phyloP scores from a whole-genome alignment of 1,140 invertebrate genomes.

The Trichonephila clavata region DNA sequence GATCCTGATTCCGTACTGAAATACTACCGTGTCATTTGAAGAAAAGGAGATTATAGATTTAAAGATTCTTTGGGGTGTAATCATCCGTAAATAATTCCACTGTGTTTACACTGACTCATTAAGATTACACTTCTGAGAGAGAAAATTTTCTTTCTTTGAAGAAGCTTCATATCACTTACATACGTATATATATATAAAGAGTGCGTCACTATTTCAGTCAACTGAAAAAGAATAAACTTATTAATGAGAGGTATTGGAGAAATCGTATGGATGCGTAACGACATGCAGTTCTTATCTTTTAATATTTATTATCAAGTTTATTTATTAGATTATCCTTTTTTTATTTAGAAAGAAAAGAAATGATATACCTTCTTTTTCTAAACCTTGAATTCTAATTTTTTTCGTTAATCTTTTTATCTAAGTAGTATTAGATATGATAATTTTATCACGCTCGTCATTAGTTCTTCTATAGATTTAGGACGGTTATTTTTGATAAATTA shows the following conservation, averaged over 20 bases:
- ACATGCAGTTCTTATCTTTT: neutral
- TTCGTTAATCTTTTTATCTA: neutral
- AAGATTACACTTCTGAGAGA: neutral
- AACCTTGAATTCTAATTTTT: neutral
- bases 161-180: neutral
- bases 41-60: neutral
- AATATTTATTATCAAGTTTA: neutral
- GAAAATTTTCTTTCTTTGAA: neutral
- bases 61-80: neutral
- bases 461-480: neutral
- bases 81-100: neutral
- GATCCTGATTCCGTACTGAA: neutral
- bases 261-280: neutral
- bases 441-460: neutral
- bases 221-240: neutral
- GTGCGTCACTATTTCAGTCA: neutral
- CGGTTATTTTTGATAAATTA: neutral
- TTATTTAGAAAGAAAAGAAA: neutral
- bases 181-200: neutral
- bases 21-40: neutral
- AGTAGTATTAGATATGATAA: neutral
- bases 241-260: neutral
- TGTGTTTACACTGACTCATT: neutral
- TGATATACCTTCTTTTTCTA: neutral
- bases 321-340: constrained; percentile 5